Percentiles rank a stretch among this genome's conserved stretches.
These are phyloP conservation scores for Gallinago solitaria DNA, from an alignment of 2,797 vertebrate species.

Conservation along the genomic window DNA sequence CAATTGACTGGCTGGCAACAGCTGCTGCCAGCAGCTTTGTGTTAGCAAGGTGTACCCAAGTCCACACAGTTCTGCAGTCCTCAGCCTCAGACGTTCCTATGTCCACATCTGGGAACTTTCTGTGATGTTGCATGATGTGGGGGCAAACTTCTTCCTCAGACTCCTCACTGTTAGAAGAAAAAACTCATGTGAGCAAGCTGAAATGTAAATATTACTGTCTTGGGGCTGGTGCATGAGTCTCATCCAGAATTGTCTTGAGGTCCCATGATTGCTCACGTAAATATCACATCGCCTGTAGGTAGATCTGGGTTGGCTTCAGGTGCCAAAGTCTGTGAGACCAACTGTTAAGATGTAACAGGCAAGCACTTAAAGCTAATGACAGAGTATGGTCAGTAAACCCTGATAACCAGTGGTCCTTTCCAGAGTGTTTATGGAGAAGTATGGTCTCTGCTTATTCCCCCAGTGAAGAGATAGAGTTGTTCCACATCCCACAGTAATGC, in stretches of 20 bases:
- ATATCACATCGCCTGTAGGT: neutral
- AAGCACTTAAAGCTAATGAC: neutral
- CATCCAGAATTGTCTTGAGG: neutral
- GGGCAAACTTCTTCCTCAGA: neutral
- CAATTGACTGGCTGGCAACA: neutral
- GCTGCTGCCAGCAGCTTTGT: neutral
- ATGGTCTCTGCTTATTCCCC: neutral
- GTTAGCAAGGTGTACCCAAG: neutral
- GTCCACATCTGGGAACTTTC: neutral
- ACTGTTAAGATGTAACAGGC: neutral
- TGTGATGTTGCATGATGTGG: neutral
- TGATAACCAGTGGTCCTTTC: neutral
- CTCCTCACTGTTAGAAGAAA: neutral
- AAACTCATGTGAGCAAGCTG: neutral
- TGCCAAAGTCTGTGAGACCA: neutral
- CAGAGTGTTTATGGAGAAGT: neutral
- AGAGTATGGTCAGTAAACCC: neutral
- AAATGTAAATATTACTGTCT: neutral
- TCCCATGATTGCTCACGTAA: neutral
- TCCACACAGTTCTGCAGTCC: neutral
- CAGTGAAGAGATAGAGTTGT: neutral
- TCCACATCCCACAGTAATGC: neutral
- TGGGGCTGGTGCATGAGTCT: neutral
- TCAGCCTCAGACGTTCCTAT: neutral
- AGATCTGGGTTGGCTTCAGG: neutral